These are phyloP conservation scores for Micronisus gabar DNA, from an alignment of 2,113 vertebrate genomes.

Conservation along the genomic window DNA sequence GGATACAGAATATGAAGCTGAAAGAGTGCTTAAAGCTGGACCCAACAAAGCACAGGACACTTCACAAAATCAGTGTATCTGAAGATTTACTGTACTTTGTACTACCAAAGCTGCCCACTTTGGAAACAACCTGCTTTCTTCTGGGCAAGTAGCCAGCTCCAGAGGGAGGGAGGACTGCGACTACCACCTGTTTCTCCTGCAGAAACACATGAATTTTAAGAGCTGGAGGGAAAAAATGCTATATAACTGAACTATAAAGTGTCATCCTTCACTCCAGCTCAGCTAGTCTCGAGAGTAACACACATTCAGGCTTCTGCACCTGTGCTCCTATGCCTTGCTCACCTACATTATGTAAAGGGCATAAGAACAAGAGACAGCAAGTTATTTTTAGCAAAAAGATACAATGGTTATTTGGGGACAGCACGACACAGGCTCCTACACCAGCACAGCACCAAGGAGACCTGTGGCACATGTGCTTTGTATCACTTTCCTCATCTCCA, in stretches of 20 bases:
- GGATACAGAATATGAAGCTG: not conserved
- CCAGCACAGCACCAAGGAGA: not conserved
- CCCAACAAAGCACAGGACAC: not conserved
- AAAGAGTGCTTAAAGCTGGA: not conserved
- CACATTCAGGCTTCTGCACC: not conserved
- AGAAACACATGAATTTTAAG: not conserved
- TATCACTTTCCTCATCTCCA: not conserved
- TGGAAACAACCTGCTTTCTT: constrained; percentile 30
- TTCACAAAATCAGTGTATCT: not conserved
- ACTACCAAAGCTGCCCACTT: not conserved
- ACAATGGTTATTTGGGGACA: not conserved
- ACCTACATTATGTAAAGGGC: not conserved
- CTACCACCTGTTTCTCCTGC: constrained; percentile 40
- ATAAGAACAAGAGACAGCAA: not conserved
- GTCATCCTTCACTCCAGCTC: not conserved
- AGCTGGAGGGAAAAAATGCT: not conserved
- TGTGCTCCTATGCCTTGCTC: not conserved
- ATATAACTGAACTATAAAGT: not conserved
- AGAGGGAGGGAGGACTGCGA: not conserved
- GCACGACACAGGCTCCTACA: not conserved
- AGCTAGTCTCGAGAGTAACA: not conserved
- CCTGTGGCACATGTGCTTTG: not conserved
- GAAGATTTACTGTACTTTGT: not conserved
- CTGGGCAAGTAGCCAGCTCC: constrained; percentile 29
- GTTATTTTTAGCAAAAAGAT: not conserved